Base-by-base conservation (phyloP, 2,113 vertebrate genomes). In the Brachyhypopomus gauderio region DNA sequence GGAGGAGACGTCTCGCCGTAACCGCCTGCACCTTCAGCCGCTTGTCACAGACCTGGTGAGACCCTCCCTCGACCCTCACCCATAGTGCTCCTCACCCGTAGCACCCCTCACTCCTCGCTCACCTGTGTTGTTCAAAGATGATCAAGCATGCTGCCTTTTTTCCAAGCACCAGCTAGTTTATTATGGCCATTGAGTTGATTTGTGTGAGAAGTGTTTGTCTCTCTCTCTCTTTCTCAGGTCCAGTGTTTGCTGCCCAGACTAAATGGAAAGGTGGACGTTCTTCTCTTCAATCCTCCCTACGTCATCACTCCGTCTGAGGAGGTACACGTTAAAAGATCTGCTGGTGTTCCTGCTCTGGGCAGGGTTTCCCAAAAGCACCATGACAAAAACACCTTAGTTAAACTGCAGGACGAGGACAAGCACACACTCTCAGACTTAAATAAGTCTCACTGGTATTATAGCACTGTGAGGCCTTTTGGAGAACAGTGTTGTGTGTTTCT, bases 211-310 rank as follows among this genome's bases (percentile, higher is more conserved):
- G 19, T 23, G 3, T 27, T 45, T 1, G 14, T 52, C 0, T 19
- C 23, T 45, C 0, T 19, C 23, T 45, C 36, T 52, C 1, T 9
- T 55, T 45, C 38, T 30, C 56, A 85, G 84, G 75, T 71, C 6
- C 5, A 79, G 66, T 83, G 84, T 79, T 27, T 62, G 5, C 87
- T 95, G 79, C 95, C 97, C 16, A 92, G 94, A 79, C 75, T 99
- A 75, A 87, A 91, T 72, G 95, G 92, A n/a, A 92, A 94, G 62
- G 96, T 99, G 83, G 97, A 98, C 52, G 91, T 99, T 9, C 92
- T 99, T 66, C 85, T 99, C 4, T 99, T 99, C 88, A 99, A 99
- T 83, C 98, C 97, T 12, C 97, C 97, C 0, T 99, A 99, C 0
- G 98, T 98, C 22, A 95, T 96, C 83, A 99, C 98, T 1, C 95